Evolutionary conservation across 2,113 vertebrate genomes (phyloP).

Genomic region (Amia ocellicauda): DNA sequence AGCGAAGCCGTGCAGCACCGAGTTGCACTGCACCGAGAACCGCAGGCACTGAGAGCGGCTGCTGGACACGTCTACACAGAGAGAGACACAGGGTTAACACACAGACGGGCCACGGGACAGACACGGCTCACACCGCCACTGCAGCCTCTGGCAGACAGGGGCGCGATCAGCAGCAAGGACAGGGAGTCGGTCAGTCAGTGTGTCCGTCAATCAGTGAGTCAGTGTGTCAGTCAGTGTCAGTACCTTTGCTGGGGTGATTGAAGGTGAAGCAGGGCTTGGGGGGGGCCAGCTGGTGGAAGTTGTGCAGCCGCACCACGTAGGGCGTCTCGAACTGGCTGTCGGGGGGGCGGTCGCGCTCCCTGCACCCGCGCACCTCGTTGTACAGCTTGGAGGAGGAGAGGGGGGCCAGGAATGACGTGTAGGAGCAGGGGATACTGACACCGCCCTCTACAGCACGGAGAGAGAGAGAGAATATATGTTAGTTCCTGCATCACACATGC

Average conservation of each 20-base stretch:
- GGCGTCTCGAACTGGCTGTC: constrained; percentile 90
- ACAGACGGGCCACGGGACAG: no score
- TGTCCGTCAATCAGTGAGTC: no score
- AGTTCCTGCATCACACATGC: no score
- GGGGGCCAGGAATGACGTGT: constrained; percentile 85
- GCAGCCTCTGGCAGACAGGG: no score
- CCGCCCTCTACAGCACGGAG: constrained; percentile 65
- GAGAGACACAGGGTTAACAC: constrained; percentile 5
- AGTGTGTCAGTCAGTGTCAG: not conserved
- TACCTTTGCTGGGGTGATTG: constrained; percentile 78
- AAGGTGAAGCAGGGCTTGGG: constrained; percentile 87
- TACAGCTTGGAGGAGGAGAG: constrained; percentile 93
- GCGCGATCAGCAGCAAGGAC: no score
- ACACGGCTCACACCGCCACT: no score
- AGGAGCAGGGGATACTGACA: constrained; percentile 83
- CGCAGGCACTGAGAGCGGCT: constrained; percentile 82
- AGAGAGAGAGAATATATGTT: not conserved
- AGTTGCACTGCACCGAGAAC: constrained; percentile 76
- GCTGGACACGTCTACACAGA: constrained; percentile 74
- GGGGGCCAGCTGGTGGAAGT: constrained; percentile 84
- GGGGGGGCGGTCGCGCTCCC: constrained; percentile 81
- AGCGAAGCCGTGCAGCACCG: constrained; percentile 88
- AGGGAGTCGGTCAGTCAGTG: no score
- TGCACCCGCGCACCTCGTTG: constrained; percentile 84
- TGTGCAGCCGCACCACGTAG: constrained; percentile 87